Base-by-base conservation (phyloP, 92 coral and sea anemone genomes). In the Galaxea fascicularis region DNA sequence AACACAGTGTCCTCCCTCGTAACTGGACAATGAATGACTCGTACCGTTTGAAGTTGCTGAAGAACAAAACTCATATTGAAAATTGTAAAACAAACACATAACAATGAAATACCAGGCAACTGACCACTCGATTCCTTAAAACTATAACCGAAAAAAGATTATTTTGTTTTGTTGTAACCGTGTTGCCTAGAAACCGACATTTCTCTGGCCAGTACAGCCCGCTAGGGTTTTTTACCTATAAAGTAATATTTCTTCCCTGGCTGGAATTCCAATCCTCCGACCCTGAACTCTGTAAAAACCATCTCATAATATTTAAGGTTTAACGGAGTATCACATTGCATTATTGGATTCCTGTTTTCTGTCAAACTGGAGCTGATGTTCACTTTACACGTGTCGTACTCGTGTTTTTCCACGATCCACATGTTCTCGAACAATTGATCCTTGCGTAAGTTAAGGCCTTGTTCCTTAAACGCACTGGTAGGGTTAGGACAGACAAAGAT, bases 21-120 rank as follows among this genome's bases (percentile, higher is more conserved):
- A 39, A 51, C 4, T 78, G n/a, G 85, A 52, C 12, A 94, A 89
- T 4, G 98, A 94, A 9, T 66, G 49, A 47, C 64, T 69, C 26
- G 91, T 88, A 10, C 98, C 98, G 53, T 94, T 87, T 45, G 95
- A 91, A 46, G 98, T 94, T 26, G 93, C 98, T 94, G 79, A 65
- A 29, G 63, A 46, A 29, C n/a, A 78, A 27, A 16, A 4, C 18
- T 35, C 41, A 35, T 2, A 35, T 35, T 35, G 41, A 35, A 35
- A 35, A 35, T 35, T 6, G 2, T 35, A 35, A 2, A 35, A 2
- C 41, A 35, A 35, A 2, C 2, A 35, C 6, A 35, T 35, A 35
- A 35, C n/a, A n/a, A n/a, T n/a, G n/a, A 35, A 35, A 35, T 2
- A 35, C 6, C 2, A 35, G 41, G 41, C 3, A 35, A 35, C 41